A percentile compares a stretch with the other conserved stretches of the same genome.
phyloP scores from a whole-genome alignment of 2,797 vertebrate species.

The Adrianichthys oophorus region DNA sequence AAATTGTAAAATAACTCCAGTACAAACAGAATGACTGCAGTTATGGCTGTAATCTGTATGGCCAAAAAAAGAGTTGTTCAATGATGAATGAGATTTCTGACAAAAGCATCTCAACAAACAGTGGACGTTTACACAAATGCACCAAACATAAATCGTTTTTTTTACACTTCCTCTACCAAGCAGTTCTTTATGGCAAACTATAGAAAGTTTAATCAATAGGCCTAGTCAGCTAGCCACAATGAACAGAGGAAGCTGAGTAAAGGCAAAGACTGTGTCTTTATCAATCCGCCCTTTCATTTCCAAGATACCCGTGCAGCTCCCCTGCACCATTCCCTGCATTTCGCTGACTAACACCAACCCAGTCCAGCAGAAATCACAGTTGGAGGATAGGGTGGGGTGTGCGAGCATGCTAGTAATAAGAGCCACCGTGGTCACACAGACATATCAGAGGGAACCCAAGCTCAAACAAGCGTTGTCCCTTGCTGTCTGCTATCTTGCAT shows the following conservation, averaged over 20 bases:
- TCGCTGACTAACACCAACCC: conserved; percentile 68
- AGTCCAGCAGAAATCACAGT: conserved; percentile 55
- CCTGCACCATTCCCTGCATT: conserved; percentile 19
- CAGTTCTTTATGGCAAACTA: conserved; percentile 46
- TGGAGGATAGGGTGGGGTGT: conserved; percentile 16
- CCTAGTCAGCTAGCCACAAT: conserved; percentile 77
- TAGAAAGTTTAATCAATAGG: conserved; percentile 76
- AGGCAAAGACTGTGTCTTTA: conserved; percentile 72
- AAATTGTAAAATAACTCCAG: neutral
- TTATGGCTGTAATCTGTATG: no score
- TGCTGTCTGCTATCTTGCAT: conserved; percentile 70
- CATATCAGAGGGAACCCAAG: conserved; percentile 62
- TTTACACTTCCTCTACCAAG: conserved; percentile 53
- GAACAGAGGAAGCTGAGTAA: conserved; percentile 77
- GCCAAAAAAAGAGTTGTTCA: neutral
- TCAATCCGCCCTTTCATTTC: conserved; percentile 83
- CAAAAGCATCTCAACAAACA: conserved; percentile 13
- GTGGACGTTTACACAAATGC: conserved; percentile 26
- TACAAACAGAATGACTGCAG: neutral
- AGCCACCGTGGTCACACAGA: conserved; percentile 63
- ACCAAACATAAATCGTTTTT: conserved; percentile 42
- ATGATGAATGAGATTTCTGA: conserved; percentile 6
- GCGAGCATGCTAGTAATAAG: conserved; percentile 66
- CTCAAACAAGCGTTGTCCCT: conserved; percentile 74
- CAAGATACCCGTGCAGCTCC: conserved; percentile 54